Percentiles rank a stretch among this genome's conserved stretches.
Conservation (phyloP, 1,140 invertebrate genomes). For the Phymastichus coffea region DNA sequence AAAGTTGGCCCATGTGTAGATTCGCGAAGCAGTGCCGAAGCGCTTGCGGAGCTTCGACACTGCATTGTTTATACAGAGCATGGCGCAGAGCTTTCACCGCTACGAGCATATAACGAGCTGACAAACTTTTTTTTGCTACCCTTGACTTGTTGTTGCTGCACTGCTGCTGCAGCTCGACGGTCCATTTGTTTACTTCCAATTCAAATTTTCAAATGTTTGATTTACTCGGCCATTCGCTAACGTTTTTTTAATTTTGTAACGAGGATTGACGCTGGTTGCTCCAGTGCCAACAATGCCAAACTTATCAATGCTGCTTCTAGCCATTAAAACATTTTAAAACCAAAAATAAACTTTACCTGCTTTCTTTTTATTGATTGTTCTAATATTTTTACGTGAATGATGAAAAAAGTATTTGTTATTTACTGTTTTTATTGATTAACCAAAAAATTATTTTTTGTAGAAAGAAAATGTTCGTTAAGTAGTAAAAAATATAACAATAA, state of each 20-base stretch:
- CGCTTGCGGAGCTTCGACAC: neutral
- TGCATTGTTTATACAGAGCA: slow-evolving; percentile 10
- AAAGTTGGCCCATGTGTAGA: neutral
- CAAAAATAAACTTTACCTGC: too few relatives aligned
- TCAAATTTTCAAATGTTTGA: slow-evolving; percentile 15
- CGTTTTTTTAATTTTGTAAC: neutral
- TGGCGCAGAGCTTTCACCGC: neutral
- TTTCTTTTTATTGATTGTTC: too few relatives aligned
- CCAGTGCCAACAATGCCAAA: neutral
- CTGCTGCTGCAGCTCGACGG: neutral
- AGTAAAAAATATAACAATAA: too few relatives aligned
- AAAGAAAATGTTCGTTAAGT: too few relatives aligned
- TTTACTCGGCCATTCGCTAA: neutral
- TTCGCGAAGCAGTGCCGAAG: slow-evolving; percentile 3
- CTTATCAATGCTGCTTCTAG: neutral
- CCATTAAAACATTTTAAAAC: slow-evolving; percentile 15
- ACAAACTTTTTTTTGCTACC: slow-evolving; percentile 12
- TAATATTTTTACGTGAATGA: too few relatives aligned
- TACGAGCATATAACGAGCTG: slow-evolving; percentile 14
- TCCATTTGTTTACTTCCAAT: slow-evolving; percentile 6
- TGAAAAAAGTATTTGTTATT: too few relatives aligned
- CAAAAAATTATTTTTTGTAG: too few relatives aligned
- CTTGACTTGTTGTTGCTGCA: neutral
- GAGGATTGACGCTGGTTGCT: too few relatives aligned
- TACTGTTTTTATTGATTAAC: too few relatives aligned